Evolutionary conservation across 1,140 invertebrate species (phyloP).

Genomic region (Apocrypta bakeri): DNA sequence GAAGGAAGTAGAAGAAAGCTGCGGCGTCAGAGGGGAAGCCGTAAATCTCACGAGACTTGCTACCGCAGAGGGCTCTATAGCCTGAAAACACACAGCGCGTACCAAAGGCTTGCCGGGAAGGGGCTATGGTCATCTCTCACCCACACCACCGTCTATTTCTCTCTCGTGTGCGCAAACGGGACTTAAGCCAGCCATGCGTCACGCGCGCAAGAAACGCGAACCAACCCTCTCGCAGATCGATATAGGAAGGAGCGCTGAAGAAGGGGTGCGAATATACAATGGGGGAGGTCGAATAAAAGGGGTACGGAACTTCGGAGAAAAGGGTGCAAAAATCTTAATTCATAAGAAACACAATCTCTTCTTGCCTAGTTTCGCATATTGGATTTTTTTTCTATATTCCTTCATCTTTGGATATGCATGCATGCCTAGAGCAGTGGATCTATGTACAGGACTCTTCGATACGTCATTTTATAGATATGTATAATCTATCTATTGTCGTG

Average conservation of each 20-base stretch:
- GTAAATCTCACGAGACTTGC: constrained; percentile 48
- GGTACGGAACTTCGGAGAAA: constrained; percentile 56
- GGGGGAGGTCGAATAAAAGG: too few species aligned
- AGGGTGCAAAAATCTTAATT: constrained; percentile 70
- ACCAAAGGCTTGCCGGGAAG: not conserved
- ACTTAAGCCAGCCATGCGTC: constrained; percentile 51
- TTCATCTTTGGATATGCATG: too few species aligned
- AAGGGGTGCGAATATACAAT: constrained; percentile 66
- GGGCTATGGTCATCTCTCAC: not conserved
- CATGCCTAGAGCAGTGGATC: too few species aligned
- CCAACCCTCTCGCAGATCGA: constrained; percentile 11
- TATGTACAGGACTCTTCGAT: too few species aligned
- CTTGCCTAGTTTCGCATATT: too few species aligned
- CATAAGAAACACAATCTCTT: too few species aligned
- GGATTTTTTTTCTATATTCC: too few species aligned
- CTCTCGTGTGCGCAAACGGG: not conserved
- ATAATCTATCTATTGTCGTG: too few species aligned
- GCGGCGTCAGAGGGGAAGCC: constrained; percentile 30
- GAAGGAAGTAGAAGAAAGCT: constrained; percentile 33
- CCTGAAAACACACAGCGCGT: constrained; percentile 16
- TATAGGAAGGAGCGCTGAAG: constrained; percentile 55
- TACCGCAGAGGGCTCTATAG: not conserved
- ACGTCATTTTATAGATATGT: too few species aligned
- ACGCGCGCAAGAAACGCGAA: constrained; percentile 22
- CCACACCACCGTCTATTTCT: not conserved